These are phyloP conservation scores for Coelinius sp. DNA, from an alignment of 2,888 invertebrate species.

Conservation along the genomic window DNA sequence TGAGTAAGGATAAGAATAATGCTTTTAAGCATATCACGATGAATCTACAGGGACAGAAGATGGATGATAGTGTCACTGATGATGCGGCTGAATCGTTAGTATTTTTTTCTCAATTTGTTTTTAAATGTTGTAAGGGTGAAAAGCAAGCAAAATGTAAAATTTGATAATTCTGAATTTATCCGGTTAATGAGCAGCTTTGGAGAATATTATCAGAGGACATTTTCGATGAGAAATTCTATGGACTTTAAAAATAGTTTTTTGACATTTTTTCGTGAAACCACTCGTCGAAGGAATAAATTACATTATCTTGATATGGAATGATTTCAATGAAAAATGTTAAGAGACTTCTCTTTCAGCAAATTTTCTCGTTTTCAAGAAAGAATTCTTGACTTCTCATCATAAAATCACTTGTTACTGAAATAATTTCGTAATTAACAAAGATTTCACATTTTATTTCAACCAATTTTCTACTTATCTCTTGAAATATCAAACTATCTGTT, in stretches of 20 bases:
- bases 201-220: too few species aligned
- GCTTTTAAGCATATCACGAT: slow-evolving; percentile 79
- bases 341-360: slow-evolving; percentile 12
- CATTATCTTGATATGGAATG: too few species aligned
- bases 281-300: too few species aligned
- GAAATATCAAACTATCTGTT: not conserved
- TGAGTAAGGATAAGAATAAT: slow-evolving; percentile 82
- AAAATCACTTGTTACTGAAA: not conserved
- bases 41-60: slow-evolving; percentile 83
- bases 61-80: slow-evolving; percentile 80
- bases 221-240: too few species aligned
- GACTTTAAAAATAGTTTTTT: too few species aligned
- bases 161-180: too few species aligned
- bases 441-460: not conserved
- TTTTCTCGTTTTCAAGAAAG: too few species aligned
- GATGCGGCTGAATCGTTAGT: slow-evolving; percentile 84
- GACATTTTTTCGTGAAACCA: too few species aligned
- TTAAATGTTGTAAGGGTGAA: not conserved
- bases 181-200: too few species aligned
- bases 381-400: not conserved
- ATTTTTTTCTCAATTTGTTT: not conserved
- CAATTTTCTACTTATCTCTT: not conserved
- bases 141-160: too few species aligned
- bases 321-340: not conserved
- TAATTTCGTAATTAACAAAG: not conserved